Conservation (phyloP, 2,888 invertebrate genomes). For the Caenorhabditis angaria region DNA sequence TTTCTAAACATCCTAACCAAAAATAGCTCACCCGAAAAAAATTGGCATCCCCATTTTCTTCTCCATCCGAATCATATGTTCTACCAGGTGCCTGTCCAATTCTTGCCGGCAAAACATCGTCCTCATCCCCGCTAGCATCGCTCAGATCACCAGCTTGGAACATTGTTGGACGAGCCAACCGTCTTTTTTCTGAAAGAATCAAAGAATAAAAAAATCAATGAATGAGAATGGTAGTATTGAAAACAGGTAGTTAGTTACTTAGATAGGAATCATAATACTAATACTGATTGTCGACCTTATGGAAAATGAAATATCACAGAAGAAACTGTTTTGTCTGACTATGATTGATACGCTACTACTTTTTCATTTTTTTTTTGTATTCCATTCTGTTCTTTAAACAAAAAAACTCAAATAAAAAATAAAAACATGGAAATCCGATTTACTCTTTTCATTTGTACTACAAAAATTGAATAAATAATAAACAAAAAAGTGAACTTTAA, state of each 20-base stretch:
- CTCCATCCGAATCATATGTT: slow-evolving; percentile 30
- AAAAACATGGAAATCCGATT: no score
- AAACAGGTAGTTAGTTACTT: not conserved
- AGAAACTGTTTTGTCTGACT: not conserved
- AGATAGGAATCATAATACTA: no score
- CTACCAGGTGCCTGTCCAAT: slow-evolving; percentile 27
- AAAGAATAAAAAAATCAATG: not conserved
- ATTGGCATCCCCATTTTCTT: slow-evolving; percentile 18
- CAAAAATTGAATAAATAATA: no score
- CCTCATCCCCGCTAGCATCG: slow-evolving; percentile 37
- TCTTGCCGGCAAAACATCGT: slow-evolving; percentile 29
- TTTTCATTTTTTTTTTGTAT: no score
- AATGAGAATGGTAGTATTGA: no score
- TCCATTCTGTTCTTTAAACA: no score
- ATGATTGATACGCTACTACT: not conserved
- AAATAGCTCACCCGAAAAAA: slow-evolving; percentile 17
- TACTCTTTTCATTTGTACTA: no score
- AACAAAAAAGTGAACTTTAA: not conserved
- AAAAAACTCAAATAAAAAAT: no score
- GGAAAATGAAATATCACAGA: slow-evolving; percentile 2
- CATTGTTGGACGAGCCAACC: slow-evolving; percentile 30
- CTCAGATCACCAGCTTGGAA: slow-evolving; percentile 41
- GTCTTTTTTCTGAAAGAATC: slow-evolving; percentile 29
- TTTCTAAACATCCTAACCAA: not conserved
- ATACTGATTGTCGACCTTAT: not conserved